Evolutionary conservation across 2,888 invertebrate genomes (phyloP).

Genomic region (Drosophila tanythrix): DNA sequence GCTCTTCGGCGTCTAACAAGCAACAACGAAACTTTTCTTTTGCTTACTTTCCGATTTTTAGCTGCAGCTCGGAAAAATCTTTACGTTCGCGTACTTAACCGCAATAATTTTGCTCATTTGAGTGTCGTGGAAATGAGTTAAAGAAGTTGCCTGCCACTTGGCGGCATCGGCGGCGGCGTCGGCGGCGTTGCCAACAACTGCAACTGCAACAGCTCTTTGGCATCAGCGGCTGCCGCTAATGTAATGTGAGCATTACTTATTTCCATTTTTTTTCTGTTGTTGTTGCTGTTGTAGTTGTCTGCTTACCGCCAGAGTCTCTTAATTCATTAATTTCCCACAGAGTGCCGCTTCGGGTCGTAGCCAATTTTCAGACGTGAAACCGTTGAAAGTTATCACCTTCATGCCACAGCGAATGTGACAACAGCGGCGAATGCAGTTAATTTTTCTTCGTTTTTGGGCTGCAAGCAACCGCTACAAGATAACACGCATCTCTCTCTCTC

Average conservation of each 20-base stretch:
- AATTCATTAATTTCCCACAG: conserved; percentile 81
- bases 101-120: conserved; percentile 81
- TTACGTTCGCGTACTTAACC: conserved; percentile 78
- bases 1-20: conserved; percentile 53
- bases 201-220: conserved; percentile 29
- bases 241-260: conserved; percentile 80
- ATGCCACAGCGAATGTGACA: conserved; percentile 44
- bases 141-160: conserved; percentile 65
- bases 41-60: conserved; percentile 65
- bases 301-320: conserved; percentile 59
- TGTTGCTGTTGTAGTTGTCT: conserved; percentile 21
- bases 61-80: conserved; percentile 59
- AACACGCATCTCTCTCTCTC: conserved; percentile 43
- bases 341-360: conserved; percentile 51
- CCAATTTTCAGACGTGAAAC: conserved; percentile 77
- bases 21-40: conserved; percentile 57
- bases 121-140: conserved; percentile 81
- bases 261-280: conserved; percentile 67
- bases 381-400: conserved; percentile 81
- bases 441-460: conserved; percentile 37
- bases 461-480: conserved; percentile 47
- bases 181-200: conserved; percentile 30
- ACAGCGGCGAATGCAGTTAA: conserved; percentile 43
- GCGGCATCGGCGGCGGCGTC: conserved; percentile 46
- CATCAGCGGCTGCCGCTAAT: conserved; percentile 61